A percentile compares a stretch with the other conserved stretches of the same genome.
Evolutionary conservation across 2,888 invertebrate genomes (phyloP).

Genomic region (Orthonevra nobilis): DNA sequence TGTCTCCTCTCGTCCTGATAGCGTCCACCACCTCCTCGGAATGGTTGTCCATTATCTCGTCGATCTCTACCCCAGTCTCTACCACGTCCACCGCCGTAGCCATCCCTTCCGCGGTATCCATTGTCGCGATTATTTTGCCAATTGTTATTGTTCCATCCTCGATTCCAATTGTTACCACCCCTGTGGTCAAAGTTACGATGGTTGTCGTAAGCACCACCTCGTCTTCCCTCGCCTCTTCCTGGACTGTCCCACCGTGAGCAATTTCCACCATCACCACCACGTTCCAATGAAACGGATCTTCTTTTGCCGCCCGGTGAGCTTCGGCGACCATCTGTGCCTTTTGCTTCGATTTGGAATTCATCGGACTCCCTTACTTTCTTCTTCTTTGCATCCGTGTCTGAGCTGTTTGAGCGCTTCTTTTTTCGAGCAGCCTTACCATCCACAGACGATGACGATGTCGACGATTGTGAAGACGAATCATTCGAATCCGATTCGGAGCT

Average conservation of each 20-base stretch:
- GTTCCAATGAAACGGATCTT: slow-evolving; percentile 28
- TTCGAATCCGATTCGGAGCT: slow-evolving; percentile 56
- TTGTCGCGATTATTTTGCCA: slow-evolving; percentile 60
- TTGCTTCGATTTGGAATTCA: slow-evolving; percentile 5
- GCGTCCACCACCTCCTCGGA: slow-evolving; percentile 45
- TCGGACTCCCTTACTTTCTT: slow-evolving; percentile 7
- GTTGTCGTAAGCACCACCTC: slow-evolving; percentile 35
- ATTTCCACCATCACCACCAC: slow-evolving; percentile 51
- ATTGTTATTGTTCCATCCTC: slow-evolving; percentile 48
- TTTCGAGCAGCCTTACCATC: slow-evolving; percentile 14
- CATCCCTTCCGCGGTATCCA: slow-evolving; percentile 31
- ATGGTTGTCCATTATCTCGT: slow-evolving; percentile 38
- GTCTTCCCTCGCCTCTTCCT: slow-evolving; percentile 29
- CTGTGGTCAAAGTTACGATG: slow-evolving; percentile 45
- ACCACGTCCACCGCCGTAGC: slow-evolving; percentile 30
- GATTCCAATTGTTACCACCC: slow-evolving; percentile 58
- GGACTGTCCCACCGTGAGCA: slow-evolving; percentile 77
- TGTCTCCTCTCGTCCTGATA: slow-evolving; percentile 34
- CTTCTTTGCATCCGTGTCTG: slow-evolving; percentile 28
- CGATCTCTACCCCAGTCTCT: slow-evolving; percentile 66
- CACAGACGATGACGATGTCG: slow-evolving; percentile 29
- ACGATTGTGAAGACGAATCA: slow-evolving; percentile 34
- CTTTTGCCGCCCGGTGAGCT: neutral
- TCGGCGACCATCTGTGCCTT: slow-evolving; percentile 19
- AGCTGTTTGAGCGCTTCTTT: slow-evolving; percentile 2